phyloP scores from a whole-genome alignment of 2,113 vertebrate species.

The Oreochromis aureus region DNA sequence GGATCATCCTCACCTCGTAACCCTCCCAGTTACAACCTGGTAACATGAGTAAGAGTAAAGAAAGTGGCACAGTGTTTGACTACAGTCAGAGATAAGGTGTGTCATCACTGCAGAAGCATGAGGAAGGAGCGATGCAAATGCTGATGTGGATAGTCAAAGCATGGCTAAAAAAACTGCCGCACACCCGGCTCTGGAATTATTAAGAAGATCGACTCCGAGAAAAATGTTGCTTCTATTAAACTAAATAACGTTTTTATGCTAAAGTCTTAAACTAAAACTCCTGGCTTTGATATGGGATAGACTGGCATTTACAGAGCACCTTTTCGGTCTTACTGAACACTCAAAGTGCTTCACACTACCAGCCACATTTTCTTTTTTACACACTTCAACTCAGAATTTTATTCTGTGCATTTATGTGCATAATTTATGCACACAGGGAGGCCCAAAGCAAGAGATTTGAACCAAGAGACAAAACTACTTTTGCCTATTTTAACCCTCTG shows the following conservation, averaged over 20 bases:
- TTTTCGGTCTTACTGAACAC: not conserved
- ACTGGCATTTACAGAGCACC: not conserved
- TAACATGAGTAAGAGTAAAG: not conserved
- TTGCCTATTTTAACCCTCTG: not conserved
- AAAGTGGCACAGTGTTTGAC: not conserved
- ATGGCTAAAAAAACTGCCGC: not conserved
- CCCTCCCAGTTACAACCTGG: not conserved
- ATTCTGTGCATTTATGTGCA: not conserved
- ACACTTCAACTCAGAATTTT: not conserved
- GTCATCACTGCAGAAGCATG: not conserved
- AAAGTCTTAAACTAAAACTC: not conserved
- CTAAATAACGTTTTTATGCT: not conserved
- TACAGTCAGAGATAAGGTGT: not conserved
- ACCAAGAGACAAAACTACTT: not conserved
- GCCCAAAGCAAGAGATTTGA: not conserved
- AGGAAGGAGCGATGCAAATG: not conserved
- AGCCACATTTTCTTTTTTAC: not conserved
- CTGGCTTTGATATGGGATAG: not conserved
- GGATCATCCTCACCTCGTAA: not conserved
- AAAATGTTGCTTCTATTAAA: not conserved
- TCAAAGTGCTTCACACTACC: not conserved
- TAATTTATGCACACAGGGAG: not conserved
- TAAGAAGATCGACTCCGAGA: not conserved
- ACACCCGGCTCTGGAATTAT: not conserved
- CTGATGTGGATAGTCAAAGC: not conserved